Evolutionary conservation across 2,888 invertebrate species (phyloP), one percentile per base, ranked within the genome.

Genomic region (Limenitis camilla): DNA sequence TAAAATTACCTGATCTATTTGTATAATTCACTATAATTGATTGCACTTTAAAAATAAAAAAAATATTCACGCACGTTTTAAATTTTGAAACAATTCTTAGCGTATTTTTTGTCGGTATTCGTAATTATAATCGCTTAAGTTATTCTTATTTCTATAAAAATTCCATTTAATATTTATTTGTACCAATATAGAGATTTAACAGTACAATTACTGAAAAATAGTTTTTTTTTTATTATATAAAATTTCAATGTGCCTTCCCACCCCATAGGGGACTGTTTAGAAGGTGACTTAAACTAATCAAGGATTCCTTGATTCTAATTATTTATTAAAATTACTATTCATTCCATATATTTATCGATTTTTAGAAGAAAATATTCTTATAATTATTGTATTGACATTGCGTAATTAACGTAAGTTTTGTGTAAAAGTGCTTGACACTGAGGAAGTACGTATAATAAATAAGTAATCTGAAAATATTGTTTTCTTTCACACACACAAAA

Each of bases 361-460:
- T 60, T 61, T 56, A 64, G 66, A 61, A 62, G 64, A 62, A 71
- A 74, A 75, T 80, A 77, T 75, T 78, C 71, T 60, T 74, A 74
- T 69, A 69, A 58, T 62, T 67, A 71, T 68, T 68, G 76, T 73
- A 56, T 71, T 61, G 68, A 74, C 61, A 71, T 75, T 69, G 71
- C 69, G 69, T 79, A 74, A 72, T 71, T 69, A 66, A 73, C 68
- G 67, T 51, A 51, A 45, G 39, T 49, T 55, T 66, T 71, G 66
- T 71, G 77, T 81, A 83, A 84, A 76, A 72, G 75, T 73, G 64
- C 65, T 61, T 47, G 60, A 62, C 75, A 82, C 74, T 78, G 68
- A 78, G 78, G 69, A 82, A 82, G 80, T 83, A 78, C 80, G 71
- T 83, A 82, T 76, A 73, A 77, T 78, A 75, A 68, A 73, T 72